Conservation (phyloP, 2,888 invertebrate genomes). For the Pterostichus niger region DNA sequence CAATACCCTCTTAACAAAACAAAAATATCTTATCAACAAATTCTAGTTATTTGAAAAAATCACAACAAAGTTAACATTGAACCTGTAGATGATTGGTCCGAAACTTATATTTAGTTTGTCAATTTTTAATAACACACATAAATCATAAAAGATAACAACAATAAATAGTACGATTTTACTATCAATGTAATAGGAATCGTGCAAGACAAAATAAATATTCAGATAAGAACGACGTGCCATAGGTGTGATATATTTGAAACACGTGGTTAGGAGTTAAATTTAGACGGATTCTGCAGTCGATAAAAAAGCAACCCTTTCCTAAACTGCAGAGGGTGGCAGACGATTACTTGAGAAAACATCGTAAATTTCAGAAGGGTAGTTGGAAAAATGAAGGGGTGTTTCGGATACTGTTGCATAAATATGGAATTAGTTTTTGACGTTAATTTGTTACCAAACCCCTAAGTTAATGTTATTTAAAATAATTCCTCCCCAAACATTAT, state of each 20-base stretch:
- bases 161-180: constrained; percentile 29
- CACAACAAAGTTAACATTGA: constrained; percentile 54
- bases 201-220: constrained; percentile 28
- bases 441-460: constrained; percentile 22
- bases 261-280: constrained; percentile 49
- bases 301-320: constrained; percentile 61
- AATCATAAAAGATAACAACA: constrained; percentile 34
- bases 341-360: constrained; percentile 63
- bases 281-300: constrained; percentile 44
- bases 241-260: constrained; percentile 56
- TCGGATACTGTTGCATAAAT: constrained; percentile 52
- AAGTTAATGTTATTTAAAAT: constrained; percentile 8
- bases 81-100: constrained; percentile 40
- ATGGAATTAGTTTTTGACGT: constrained; percentile 38
- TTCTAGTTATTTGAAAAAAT: constrained; percentile 23
- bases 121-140: constrained; percentile 12
- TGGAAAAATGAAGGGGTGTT: constrained; percentile 31
- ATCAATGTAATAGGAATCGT: constrained; percentile 24
- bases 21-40: constrained; percentile 35
- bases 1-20: constrained; percentile 2
- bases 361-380: constrained; percentile 52
- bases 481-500: constrained; percentile 5
- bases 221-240: not conserved
- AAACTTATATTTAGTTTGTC: constrained; percentile 15
- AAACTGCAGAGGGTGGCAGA: constrained; percentile 45